Percentiles rank a stretch among this genome's conserved stretches.
Evolutionary conservation across 1,140 invertebrate species (phyloP).

Genomic region (Drosophila pandora): DNA sequence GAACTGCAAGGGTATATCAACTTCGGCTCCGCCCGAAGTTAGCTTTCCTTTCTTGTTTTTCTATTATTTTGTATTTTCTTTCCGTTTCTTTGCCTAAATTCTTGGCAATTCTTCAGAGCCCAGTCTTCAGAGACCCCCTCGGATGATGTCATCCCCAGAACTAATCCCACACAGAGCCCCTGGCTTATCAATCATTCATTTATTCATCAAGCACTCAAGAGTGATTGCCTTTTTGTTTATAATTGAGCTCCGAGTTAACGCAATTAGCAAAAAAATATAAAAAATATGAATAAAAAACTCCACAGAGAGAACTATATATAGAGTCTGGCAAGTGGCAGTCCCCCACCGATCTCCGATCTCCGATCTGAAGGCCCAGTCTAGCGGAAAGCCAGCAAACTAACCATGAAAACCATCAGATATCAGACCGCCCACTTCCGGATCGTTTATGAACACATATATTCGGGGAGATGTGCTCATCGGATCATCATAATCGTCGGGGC

Average conservation of each 20-base stretch:
- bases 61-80: not conserved
- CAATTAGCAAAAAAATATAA: constrained; percentile 55
- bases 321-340: constrained; percentile 13
- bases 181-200: constrained; percentile 18
- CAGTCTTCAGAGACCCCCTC: not conserved
- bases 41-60: no score
- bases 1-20: no score
- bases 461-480: constrained; percentile 29
- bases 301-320: constrained; percentile 26
- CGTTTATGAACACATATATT: constrained; percentile 1
- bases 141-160: constrained; percentile 11
- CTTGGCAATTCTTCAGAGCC: no score
- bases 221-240: constrained; percentile 27
- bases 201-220: constrained; percentile 16
- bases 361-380: constrained; percentile 34
- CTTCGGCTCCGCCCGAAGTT: no score
- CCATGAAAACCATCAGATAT: constrained; percentile 40
- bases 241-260: constrained; percentile 69
- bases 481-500: not conserved
- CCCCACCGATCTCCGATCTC: not conserved
- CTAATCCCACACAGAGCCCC: not conserved
- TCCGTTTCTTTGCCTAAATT: no score
- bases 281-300: constrained; percentile 26
- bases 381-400: constrained; percentile 42
- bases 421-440: constrained; percentile 35